Base-by-base conservation (phyloP, 2,797 vertebrate genomes). In the Gephyroberyx darwinii region DNA sequence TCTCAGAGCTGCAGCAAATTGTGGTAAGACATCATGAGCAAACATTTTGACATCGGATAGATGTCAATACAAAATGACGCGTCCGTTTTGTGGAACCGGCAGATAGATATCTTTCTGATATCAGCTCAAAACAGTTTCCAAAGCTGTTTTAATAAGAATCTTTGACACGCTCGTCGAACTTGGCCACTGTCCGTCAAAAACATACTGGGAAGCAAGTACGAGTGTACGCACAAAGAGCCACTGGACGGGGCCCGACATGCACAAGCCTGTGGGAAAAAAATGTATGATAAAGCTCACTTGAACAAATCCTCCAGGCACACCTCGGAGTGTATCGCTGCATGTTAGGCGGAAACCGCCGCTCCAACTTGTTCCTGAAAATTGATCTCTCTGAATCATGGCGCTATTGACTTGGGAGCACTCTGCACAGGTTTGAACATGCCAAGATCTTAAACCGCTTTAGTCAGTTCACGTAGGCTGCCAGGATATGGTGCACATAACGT, bases 271-370 rank as follows among this genome's bases (percentile, higher is more conserved):
- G 55, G 63, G 64, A 26, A 26, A 84, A 87, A 80, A 65, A 81
- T 86, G 81, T 63, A 45, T 8, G 64, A 81, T 72, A 50, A 72
- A 74, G 63, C 20, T 63, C 13, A 47, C 75, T 65, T 72, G 22
- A 76, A 77, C 26, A 26, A 26, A 77, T 64, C 73, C 77, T 80
- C 19, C 69, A 63, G 84, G 86, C 75, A n/a, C 13, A 39, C 8
- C 35, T 66, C 37, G 20, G 30, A 47, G 59, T 43, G 30, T 39
- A 52, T 19, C 10, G 8, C 26, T 61, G 56, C 65, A 56, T 54
- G 20, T 35, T 58, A 37, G 55, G 55, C 56, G 17, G 58, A 64
- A 54, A 7, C 52, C 43, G 12, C n/a, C 31, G 74, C 65, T 58
- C 8, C 5, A 33, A 51, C 69, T 41, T 1, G 45, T 14, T 2